phyloP scores from a whole-genome alignment of 2,888 invertebrate species.

The Aromia moschata region DNA sequence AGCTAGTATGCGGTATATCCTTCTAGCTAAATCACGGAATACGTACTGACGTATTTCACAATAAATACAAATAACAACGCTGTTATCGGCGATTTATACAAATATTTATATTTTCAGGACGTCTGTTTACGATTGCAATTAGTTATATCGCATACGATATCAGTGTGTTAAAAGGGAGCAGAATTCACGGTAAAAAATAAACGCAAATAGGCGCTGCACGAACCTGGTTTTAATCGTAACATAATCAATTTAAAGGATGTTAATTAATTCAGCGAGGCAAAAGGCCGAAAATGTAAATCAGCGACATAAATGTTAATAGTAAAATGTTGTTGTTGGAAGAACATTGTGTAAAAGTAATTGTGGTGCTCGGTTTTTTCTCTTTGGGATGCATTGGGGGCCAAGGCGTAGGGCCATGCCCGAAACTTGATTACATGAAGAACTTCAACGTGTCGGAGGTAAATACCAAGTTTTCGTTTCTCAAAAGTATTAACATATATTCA shows the following conservation, averaged over 20 bases:
- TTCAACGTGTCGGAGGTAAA: constrained; percentile 74
- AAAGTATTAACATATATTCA: too few species aligned
- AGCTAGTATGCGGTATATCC: too few species aligned
- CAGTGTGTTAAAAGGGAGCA: not conserved
- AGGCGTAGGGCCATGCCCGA: constrained; percentile 75
- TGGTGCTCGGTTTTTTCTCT: constrained; percentile 35
- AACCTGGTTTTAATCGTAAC: constrained; percentile 10
- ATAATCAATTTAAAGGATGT: constrained; percentile 22
- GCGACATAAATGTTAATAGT: constrained; percentile 33
- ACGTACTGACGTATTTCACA: constrained; percentile 15
- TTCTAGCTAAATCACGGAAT: too few species aligned
- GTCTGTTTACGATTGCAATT: constrained; percentile 7
- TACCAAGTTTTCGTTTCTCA: too few species aligned
- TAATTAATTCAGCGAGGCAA: constrained; percentile 33
- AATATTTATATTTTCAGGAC: constrained; percentile 13
- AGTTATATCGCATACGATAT: not conserved
- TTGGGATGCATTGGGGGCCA: constrained; percentile 49
- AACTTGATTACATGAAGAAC: constrained; percentile 71
- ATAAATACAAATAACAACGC: constrained; percentile 5
- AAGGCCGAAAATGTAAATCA: constrained; percentile 36
- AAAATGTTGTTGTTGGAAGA: constrained; percentile 37
- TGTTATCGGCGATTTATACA: not conserved
- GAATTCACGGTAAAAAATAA: not conserved
- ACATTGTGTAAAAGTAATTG: constrained; percentile 37
- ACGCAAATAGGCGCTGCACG: not conserved